Conservation (phyloP, 1,140 invertebrate genomes). For the Drosophila leontia region DNA sequence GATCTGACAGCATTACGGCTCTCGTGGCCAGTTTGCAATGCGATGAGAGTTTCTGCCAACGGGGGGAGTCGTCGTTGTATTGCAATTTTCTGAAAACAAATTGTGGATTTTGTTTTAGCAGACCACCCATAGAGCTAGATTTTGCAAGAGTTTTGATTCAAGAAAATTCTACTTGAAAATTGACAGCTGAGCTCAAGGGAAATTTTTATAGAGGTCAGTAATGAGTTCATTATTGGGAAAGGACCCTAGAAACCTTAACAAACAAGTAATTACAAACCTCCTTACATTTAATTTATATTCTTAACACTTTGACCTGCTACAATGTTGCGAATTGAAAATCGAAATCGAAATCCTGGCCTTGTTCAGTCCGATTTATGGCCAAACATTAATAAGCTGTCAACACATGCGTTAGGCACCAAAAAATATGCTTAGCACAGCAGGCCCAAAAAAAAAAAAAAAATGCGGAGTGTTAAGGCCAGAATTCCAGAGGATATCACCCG, state of each 20-base stretch:
- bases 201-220: background rate
- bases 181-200: background rate
- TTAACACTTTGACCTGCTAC: constrained; percentile 17
- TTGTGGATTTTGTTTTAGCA: constrained; percentile 16
- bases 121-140: constrained; percentile 30
- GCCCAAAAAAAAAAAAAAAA: constrained; percentile 9
- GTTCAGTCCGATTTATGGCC: constrained; percentile 69
- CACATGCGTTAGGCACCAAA: constrained; percentile 77
- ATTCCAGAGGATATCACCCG: constrained; percentile 13
- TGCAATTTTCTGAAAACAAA: constrained; percentile 33
- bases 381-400: constrained; percentile 84
- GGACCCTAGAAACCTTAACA: background rate
- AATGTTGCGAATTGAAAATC: constrained; percentile 41
- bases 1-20: constrained; percentile 65
- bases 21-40: constrained; percentile 38
- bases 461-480: constrained; percentile 29
- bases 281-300: background rate
- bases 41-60: constrained; percentile 29
- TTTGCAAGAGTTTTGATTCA: constrained; percentile 1
- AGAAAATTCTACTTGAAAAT: constrained; percentile 9
- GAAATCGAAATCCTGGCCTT: constrained; percentile 3
- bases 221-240: background rate
- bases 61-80: constrained; percentile 5
- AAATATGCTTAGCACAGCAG: constrained; percentile 29
- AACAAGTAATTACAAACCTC: background rate